Base-by-base conservation (phyloP, 2,797 vertebrate genomes). In the Hypotaenidia okinawae region DNA sequence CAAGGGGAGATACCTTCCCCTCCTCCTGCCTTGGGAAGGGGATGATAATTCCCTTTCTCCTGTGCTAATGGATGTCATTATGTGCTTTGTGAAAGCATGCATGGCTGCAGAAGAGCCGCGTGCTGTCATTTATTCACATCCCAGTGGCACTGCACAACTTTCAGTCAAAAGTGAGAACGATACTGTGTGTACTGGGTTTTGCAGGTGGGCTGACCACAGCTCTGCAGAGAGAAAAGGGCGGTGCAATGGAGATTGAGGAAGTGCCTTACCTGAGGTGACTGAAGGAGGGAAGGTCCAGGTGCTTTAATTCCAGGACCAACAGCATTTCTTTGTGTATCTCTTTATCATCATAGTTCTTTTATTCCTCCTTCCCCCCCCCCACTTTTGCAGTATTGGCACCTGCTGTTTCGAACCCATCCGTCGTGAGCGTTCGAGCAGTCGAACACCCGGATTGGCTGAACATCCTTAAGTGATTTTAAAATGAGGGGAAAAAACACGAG, bases 381-480 rank as follows among this genome's bases (percentile, higher is more conserved):
- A 35, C 16, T 55, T 73, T 86, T 12, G 70, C 89, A 28, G 0
- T 1, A 14, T 35, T 63, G 68, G 86, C 68, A 5, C 39, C 88
- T 39, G 64, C 54, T 16, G 66, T 68, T 90, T 54, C 10, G 5
- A 86, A 39, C 91, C 89, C 72, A 66, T 93, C 81, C 70, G 8
- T 69, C 17, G 91, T 6, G 11, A 93, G 78, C 30, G 13, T 86
- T 85, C 5, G 76, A 84, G 62, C 89, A 85, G 81, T 85, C 70
- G 80, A 86, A 73, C 64, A 7, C 79, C 62, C 25, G 30, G 86
- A 77, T 83, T 95, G 96, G 92, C 87, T 96, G 82, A 96, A 96
- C 93, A 81, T 91, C 88, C 89, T 90, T 95, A 96, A 96, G 90
- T 96, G 93, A 88, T 97, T 96, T 97, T 92, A 96, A 98, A 97